A percentile compares a stretch with the other conserved stretches of the same genome.
These are phyloP conservation scores for Drosophila funebris DNA, from an alignment of 1,140 invertebrate species.

Conservation along the genomic window DNA sequence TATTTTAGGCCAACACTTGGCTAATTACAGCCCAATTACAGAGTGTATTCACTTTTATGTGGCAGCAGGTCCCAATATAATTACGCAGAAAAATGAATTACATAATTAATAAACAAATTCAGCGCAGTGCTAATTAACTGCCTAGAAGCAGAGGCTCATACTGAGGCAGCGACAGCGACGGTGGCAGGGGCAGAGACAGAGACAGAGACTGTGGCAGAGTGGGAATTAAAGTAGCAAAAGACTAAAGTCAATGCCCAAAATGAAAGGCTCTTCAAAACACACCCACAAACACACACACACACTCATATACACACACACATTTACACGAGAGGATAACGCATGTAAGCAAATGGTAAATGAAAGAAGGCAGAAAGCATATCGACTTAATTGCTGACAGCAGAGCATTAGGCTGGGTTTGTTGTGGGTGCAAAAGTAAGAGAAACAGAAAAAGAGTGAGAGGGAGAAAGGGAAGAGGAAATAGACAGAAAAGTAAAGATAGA, in stretches of 20 bases:
- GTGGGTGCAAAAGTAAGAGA: not conserved
- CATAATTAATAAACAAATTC: slow-evolving; percentile 58
- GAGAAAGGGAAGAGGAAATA: not conserved
- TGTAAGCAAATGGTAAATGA: slow-evolving; percentile 47
- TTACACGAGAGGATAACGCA: slow-evolving; percentile 39
- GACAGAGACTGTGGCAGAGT: slow-evolving; percentile 1
- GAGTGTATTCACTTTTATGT: slow-evolving; percentile 42
- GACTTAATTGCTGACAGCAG: slow-evolving; percentile 53
- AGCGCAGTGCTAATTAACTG: slow-evolving; percentile 53
- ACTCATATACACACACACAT: slow-evolving; percentile 3
- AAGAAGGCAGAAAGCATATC: slow-evolving; percentile 49
- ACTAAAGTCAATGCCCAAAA: slow-evolving; percentile 45
- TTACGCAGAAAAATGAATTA: slow-evolving; percentile 57
- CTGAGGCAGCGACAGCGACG: not conserved
- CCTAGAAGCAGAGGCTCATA: slow-evolving; percentile 1
- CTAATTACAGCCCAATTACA: slow-evolving; percentile 51
- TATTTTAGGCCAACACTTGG: slow-evolving; percentile 33
- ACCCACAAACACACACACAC: slow-evolving; percentile 26
- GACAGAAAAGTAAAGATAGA: not conserved
- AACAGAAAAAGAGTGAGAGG: not conserved
- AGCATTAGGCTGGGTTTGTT: slow-evolving; percentile 23
- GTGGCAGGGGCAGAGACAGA: not conserved
- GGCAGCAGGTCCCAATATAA: slow-evolving; percentile 51
- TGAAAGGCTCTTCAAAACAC: slow-evolving; percentile 40
- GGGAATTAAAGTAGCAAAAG: slow-evolving; percentile 41